These are phyloP conservation scores for Sternarchorhynchus goeldii DNA, from an alignment of 2,797 vertebrate genomes.

Conservation along the genomic window DNA sequence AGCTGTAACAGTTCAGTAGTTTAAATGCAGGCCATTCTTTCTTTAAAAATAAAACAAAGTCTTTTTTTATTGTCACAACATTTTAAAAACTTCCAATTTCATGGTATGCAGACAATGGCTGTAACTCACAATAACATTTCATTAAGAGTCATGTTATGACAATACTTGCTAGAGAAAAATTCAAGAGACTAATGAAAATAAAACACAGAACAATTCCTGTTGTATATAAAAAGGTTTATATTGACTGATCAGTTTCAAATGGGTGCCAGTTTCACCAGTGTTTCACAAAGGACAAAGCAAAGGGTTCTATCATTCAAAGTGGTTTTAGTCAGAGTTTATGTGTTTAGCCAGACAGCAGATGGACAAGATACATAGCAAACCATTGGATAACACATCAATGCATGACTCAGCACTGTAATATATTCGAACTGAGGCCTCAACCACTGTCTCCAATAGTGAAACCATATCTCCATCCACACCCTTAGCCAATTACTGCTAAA, in stretches of 20 bases:
- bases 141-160: constrained; percentile 65
- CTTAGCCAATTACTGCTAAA: constrained; percentile 38
- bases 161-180: constrained; percentile 12
- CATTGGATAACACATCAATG: constrained; percentile 53
- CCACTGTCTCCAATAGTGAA: background rate
- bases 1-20: constrained; percentile 76
- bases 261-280: constrained; percentile 69
- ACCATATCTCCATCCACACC: background rate
- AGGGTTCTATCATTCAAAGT: constrained; percentile 35
- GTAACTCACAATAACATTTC: constrained; percentile 51
- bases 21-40: constrained; percentile 65
- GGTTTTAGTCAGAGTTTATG: background rate
- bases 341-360: background rate
- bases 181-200: constrained; percentile 58
- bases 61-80: constrained; percentile 60
- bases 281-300: constrained; percentile 62
- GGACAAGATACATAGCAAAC: constrained; percentile 50
- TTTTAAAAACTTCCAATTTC: constrained; percentile 51
- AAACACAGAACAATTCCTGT: constrained; percentile 40
- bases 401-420: constrained; percentile 52
- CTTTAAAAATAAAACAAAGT: constrained; percentile 53
- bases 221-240: constrained; percentile 36
- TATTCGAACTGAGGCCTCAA: constrained; percentile 41
- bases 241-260: constrained; percentile 58
- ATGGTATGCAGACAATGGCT: constrained; percentile 48